Base-by-base conservation (phyloP, 2,888 invertebrate species). In the Dolichomitus sp. region DNA sequence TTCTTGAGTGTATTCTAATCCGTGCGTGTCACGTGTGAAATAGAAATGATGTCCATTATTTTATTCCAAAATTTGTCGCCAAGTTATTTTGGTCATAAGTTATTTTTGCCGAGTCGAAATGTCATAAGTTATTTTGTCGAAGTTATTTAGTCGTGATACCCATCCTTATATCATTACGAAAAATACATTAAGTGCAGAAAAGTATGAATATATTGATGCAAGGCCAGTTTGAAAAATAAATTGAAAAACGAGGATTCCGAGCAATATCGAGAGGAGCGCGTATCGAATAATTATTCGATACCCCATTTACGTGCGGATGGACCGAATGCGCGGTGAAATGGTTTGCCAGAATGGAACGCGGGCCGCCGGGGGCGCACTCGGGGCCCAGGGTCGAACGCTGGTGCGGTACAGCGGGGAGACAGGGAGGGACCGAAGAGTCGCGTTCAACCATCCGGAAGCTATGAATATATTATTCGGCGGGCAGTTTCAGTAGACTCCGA, bases 381-480 rank as follows among this genome's bases (percentile, higher is more conserved):
- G 74, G 69, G 63, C 37, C 66, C 75, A 54, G 48, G 70, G 72
- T 42, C 65, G 59, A 57, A 69, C 45, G 66, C n/a, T 37, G 63
- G 57, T 19, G 48, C 54, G 50, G 52, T 45, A 68, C 54, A 23
- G 63, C 33, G 57, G 63, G 66, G 65, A 37, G 61, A 48, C 40
- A 27, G 68, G 57, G 77, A 57, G 72, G 78, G 76, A 77, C 57
- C 78, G 63, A 57, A 86, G 86, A 91, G 90, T 90, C 89, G 89
- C 88, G 92, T 89, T 91, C 91, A 90, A 92, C 92, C 92, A 93
- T 92, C 91, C 92, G 92, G 92, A 92, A 93, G 92, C 92, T 92
- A 93, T 93, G 92, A 93, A 93, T 93, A 92, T 92, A 93, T 93
- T 93, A 92, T 92, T 92, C 90, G 91, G 88, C 92, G 92, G 92